A percentile compares a stretch with the other conserved stretches of the same genome.
Evolutionary conservation across 2,888 invertebrate species (phyloP).

Genomic region (Frankliniella fusca): DNA sequence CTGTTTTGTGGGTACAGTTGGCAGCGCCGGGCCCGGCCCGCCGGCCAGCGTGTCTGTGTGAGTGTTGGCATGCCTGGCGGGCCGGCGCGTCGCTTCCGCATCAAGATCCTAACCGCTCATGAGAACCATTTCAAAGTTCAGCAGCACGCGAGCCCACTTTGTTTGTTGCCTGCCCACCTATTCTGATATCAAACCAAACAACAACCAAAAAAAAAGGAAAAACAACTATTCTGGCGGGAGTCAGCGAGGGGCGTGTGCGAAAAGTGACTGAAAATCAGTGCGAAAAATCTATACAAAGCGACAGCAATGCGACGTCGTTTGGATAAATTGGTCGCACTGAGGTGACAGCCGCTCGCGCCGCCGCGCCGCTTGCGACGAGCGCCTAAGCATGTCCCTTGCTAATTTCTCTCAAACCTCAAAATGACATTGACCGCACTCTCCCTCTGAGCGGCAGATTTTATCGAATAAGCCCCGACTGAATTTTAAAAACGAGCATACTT

Average conservation of each 20-base stretch:
- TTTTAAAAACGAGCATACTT: not conserved
- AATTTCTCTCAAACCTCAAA: not conserved
- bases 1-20: not conserved
- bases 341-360: not conserved
- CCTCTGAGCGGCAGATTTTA: not conserved
- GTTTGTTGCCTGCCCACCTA: conserved; percentile 15
- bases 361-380: not conserved
- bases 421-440: too few relatives aligned
- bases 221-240: too few relatives aligned
- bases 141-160: conserved; percentile 16
- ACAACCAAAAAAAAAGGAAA: too few relatives aligned
- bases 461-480: not conserved
- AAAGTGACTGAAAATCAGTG: too few relatives aligned
- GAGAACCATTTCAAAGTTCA: not conserved
- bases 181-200: not conserved
- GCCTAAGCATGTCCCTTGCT: not conserved
- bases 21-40: not conserved
- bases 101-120: conserved; percentile 11
- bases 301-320: too few relatives aligned
- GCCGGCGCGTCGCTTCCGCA: conserved; percentile 8
- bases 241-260: too few relatives aligned
- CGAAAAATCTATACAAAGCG: too few relatives aligned
- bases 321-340: too few relatives aligned
- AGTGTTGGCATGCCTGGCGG: not conserved
- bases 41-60: not conserved